These are phyloP conservation scores for Tinamus guttatus DNA, from an alignment of 2,113 vertebrate species.

Conservation along the genomic window DNA sequence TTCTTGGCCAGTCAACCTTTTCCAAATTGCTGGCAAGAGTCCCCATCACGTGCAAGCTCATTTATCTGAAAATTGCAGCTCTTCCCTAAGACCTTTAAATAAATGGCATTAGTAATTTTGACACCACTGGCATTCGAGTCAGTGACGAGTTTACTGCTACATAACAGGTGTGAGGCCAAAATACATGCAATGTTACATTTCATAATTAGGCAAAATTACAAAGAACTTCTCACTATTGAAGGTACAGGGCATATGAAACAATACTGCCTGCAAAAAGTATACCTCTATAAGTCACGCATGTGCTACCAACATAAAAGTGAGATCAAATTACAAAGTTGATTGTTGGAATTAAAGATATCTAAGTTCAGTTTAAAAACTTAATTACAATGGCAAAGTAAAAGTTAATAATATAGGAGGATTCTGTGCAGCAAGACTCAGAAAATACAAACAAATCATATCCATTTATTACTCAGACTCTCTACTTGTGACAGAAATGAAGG, in stretches of 20 bases:
- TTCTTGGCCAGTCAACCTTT: constrained; percentile 23
- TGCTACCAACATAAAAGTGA: background rate
- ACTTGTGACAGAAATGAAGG: background rate
- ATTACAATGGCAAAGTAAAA: background rate
- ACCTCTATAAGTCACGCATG: background rate
- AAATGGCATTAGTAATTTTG: background rate
- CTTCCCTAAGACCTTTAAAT: background rate
- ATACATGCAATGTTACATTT: background rate
- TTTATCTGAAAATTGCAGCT: background rate
- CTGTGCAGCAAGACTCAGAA: background rate
- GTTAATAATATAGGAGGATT: background rate
- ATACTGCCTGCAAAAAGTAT: background rate
- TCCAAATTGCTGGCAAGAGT: constrained; percentile 21
- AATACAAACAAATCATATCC: background rate
- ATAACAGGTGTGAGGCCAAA: background rate
- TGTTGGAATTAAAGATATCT: background rate
- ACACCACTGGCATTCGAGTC: background rate
- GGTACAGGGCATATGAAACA: background rate
- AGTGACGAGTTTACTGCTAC: background rate
- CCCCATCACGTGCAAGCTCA: background rate
- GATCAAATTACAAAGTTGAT: background rate
- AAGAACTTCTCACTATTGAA: background rate
- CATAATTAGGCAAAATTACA: background rate
- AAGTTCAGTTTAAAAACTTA: background rate
- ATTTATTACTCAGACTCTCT: background rate